Base-by-base conservation (phyloP, 2,797 vertebrate genomes). In the Lagorchestes hirsutus region DNA sequence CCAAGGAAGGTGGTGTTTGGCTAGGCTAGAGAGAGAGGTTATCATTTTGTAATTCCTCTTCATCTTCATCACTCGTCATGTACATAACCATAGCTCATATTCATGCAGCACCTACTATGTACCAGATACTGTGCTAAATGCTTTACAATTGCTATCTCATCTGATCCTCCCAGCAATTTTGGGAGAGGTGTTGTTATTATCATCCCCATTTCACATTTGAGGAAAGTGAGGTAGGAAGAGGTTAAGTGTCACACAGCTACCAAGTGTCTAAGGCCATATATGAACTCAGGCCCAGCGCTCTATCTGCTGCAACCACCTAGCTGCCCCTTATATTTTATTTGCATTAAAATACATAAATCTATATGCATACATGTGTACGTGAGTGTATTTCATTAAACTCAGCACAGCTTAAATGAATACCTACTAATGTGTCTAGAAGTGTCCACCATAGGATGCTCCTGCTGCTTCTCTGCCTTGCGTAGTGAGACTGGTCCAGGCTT, bases 41-140 rank as follows among this genome's bases (percentile, higher is more conserved):
- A 9, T 14, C 59, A 13, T 34, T 31, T 62, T 62, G 59, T 62
- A 4, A 31, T 31, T 62, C 2, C 29, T 13, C 29, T 74, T 82
- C 8, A 0, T 24, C 74, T 14, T 74, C n/a, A 1, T 82, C 74
- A 27, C 74, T 46, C 24, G 74, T 74, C 40, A 4, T 46, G 18
- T 0, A 1, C 1, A 8, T 8, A 6, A 40, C 62, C 62, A 22
- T 40, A 22, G 62, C 16, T 74, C 62, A 40, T n/a, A 2, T 74
- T 22, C 3, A 59, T 59, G 12, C 27, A 58, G 31, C 29, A 34
- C 59, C 59, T 62, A 0, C 2, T 46, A 4, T 40, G 67, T n/a
- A n/a, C n/a, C n/a, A 2, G n/a, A 2, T 22, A 2, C 5, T 2
- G 10, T n/a, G 67, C n/a, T 40, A 9, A 46, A n/a, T 10, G 8